Percentiles rank a stretch among this genome's conserved stretches.
Conservation (phyloP, 1,140 invertebrate genomes). For the Philaenus spumarius region DNA sequence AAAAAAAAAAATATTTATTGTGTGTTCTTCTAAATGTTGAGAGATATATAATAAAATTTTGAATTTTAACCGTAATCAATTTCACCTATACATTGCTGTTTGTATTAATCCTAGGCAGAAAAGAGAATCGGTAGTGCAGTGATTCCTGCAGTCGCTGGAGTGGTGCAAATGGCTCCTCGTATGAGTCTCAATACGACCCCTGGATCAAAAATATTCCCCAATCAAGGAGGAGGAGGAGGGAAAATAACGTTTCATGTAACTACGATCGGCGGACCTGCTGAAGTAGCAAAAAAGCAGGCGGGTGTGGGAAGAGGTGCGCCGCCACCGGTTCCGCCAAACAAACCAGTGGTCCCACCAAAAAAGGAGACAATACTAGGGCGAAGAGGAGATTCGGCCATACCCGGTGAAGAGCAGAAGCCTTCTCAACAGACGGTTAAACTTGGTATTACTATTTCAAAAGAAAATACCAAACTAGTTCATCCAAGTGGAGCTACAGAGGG, state of each 20-base stretch:
- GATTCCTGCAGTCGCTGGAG: background rate
- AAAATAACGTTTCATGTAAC: background rate
- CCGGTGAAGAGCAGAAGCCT: background rate
- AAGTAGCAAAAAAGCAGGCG: slow-evolving; percentile 36
- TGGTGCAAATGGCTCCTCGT: background rate
- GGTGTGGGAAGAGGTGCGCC: slow-evolving; percentile 58
- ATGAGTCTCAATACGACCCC: slow-evolving; percentile 13
- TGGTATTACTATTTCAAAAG: slow-evolving; percentile 1
- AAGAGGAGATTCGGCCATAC: slow-evolving; percentile 4
- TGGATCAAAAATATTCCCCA: slow-evolving; percentile 37
- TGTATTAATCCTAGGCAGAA: slow-evolving; percentile 13
- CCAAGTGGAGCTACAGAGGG: background rate
- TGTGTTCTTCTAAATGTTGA: no score
- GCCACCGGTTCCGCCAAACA: slow-evolving; percentile 82
- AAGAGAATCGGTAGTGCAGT: slow-evolving; percentile 17
- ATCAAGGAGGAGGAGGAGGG: background rate
- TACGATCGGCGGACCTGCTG: background rate
- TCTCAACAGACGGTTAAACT: slow-evolving; percentile 6
- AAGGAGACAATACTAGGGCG: slow-evolving; percentile 42
- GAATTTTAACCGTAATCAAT: no score
- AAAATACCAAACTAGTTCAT: slow-evolving; percentile 2
- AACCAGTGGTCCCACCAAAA: slow-evolving; percentile 69
- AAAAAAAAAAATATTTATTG: no score
- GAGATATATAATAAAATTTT: background rate
- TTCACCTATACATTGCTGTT: no score